Percentiles rank a stretch among this genome's conserved stretches.
Conservation (phyloP, 2,113 vertebrate genomes). For the Danio rerio region DNA sequence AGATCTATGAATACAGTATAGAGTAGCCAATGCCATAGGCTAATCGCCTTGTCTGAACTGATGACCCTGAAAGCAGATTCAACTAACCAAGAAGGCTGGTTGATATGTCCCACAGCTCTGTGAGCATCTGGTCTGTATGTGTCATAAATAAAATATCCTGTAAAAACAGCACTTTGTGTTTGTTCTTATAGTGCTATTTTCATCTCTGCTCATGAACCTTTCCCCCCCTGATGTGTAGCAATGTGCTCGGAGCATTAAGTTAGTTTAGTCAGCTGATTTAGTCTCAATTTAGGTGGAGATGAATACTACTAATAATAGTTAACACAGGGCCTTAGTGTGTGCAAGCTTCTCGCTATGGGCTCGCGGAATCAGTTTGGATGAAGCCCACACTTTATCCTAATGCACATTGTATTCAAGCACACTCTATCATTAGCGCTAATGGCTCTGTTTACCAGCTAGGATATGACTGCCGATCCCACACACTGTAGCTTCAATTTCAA, state of each 20-base stretch:
- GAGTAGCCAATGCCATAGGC: neutral
- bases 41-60: neutral
- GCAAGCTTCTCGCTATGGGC: constrained; percentile 33
- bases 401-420: constrained; percentile 39
- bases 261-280: constrained; percentile 11
- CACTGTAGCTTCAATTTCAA: constrained; percentile 15
- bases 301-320: constrained; percentile 36
- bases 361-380: constrained; percentile 23
- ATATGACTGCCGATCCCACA: constrained; percentile 29
- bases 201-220: neutral
- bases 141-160: neutral
- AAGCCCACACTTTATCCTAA: constrained; percentile 48
- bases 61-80: neutral
- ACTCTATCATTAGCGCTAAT: constrained; percentile 50
- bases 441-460: constrained; percentile 43
- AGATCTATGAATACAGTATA: neutral
- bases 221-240: neutral
- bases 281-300: constrained; percentile 42
- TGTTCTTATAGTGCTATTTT: neutral
- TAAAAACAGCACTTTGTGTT: neutral
- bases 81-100: neutral
- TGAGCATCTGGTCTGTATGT: neutral
- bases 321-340: constrained; percentile 17
- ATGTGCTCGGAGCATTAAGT: neutral
- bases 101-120: neutral